Evolutionary conservation across 2,888 invertebrate genomes (phyloP).

Genomic region (Drosophila phalerata): DNA sequence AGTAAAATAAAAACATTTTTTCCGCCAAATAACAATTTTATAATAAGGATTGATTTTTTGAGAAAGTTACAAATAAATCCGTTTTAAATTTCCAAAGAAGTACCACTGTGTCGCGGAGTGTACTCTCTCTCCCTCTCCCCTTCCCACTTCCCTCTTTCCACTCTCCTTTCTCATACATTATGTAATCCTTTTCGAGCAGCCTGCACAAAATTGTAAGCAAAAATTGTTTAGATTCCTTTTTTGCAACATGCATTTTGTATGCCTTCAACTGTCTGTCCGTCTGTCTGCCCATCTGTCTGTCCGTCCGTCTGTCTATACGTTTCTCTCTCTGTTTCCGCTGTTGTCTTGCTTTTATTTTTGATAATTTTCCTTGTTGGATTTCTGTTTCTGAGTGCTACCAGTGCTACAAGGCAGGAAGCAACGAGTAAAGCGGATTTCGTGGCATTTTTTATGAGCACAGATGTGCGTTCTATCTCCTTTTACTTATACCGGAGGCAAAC

Average conservation of each 20-base stretch:
- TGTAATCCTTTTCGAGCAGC: constrained; percentile 66
- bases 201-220: constrained; percentile 46
- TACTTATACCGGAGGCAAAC: constrained; percentile 11
- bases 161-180: constrained; percentile 21
- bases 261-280: constrained; percentile 21
- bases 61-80: too few species aligned
- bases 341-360: constrained; percentile 60
- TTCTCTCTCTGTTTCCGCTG: constrained; percentile 15
- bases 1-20: too few species aligned
- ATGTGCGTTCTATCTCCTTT: constrained; percentile 38
- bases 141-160: not conserved
- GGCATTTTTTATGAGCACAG: constrained; percentile 70
- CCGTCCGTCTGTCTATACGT: constrained; percentile 7
- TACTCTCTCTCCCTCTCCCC: constrained; percentile 12
- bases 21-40: too few species aligned
- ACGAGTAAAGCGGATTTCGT: constrained; percentile 60
- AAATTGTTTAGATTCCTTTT: constrained; percentile 73
- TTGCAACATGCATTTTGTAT: constrained; percentile 59
- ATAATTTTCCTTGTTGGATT: constrained; percentile 72
- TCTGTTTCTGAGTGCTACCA: constrained; percentile 42
- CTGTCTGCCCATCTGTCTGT: not conserved
- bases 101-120: not conserved
- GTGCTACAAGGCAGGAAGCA: constrained; percentile 15
- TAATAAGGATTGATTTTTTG: too few species aligned
- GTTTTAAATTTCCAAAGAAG: too few species aligned